Conservation (phyloP, 2,113 vertebrate genomes). For the Procavia capensis region DNA sequence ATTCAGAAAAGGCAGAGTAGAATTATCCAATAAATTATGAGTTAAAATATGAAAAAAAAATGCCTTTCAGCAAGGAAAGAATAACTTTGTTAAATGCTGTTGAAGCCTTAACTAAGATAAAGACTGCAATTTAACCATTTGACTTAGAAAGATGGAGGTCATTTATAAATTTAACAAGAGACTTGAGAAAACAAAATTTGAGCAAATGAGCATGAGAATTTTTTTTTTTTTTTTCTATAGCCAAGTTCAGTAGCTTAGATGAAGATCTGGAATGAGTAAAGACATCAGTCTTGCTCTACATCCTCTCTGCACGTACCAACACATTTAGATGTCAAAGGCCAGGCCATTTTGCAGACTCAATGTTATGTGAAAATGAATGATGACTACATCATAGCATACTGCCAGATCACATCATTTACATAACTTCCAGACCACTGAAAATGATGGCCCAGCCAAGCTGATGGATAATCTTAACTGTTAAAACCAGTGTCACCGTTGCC, state of each 20-base stretch:
- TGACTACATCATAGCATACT: too few relatives aligned
- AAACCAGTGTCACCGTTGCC: too few relatives aligned
- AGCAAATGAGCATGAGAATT: background rate
- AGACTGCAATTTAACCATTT: background rate
- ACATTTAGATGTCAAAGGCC: background rate
- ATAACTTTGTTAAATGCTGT: background rate
- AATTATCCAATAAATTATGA: background rate
- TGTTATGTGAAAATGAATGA: background rate
- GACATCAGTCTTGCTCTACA: too few relatives aligned
- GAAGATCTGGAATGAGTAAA: background rate
- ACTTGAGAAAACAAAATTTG: background rate
- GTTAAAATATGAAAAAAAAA: constrained; percentile 12
- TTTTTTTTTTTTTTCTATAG: background rate
- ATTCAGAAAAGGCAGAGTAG: background rate
- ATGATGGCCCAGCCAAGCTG: too few relatives aligned
- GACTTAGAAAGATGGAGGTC: background rate
- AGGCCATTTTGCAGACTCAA: background rate
- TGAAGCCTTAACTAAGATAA: background rate
- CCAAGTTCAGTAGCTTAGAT: background rate
- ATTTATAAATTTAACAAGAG: background rate
- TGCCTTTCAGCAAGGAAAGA: background rate
- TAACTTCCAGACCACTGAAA: too few relatives aligned
- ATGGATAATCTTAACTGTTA: too few relatives aligned
- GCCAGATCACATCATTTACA: too few relatives aligned
- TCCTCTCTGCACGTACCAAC: too few relatives aligned